phyloP scores from a whole-genome alignment of 2,113 vertebrate genomes.

The Gallinago jamesoni region DNA sequence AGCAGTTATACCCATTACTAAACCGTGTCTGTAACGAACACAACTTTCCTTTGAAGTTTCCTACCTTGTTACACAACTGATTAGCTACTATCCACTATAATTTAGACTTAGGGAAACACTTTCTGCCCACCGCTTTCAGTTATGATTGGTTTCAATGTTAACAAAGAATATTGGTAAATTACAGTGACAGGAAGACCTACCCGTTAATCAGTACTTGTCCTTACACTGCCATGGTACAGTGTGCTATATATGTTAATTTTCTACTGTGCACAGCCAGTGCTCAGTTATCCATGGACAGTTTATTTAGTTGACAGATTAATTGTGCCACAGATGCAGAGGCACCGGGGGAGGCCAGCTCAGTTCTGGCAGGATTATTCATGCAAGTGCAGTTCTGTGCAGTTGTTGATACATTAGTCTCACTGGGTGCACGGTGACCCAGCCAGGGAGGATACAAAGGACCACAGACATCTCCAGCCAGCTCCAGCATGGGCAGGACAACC shows the following conservation, averaged over 20 bases:
- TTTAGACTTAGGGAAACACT: neutral
- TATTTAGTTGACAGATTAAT: constrained; percentile 19
- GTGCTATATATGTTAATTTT: neutral
- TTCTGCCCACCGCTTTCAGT: neutral
- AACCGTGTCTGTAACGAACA: neutral
- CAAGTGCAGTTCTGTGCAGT: neutral
- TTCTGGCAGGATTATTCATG: constrained; percentile 16
- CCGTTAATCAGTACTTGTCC: neutral
- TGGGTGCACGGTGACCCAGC: neutral
- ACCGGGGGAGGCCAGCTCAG: neutral
- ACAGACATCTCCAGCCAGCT: neutral
- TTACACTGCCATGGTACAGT: neutral
- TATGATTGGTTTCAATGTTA: neutral
- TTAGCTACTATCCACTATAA: neutral
- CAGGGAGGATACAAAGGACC: neutral
- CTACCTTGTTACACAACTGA: neutral
- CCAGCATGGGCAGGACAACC: neutral
- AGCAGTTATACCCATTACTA: neutral
- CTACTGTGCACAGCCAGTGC: neutral
- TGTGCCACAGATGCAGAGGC: neutral
- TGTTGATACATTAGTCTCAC: neutral
- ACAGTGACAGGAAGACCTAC: neutral
- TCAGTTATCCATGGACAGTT: neutral
- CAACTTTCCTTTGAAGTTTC: neutral
- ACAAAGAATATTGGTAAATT: neutral